A percentile compares a stretch with the other conserved stretches of the same genome.
phyloP scores from a whole-genome alignment of 1,140 invertebrate genomes.

The Heliconius melpomene region DNA sequence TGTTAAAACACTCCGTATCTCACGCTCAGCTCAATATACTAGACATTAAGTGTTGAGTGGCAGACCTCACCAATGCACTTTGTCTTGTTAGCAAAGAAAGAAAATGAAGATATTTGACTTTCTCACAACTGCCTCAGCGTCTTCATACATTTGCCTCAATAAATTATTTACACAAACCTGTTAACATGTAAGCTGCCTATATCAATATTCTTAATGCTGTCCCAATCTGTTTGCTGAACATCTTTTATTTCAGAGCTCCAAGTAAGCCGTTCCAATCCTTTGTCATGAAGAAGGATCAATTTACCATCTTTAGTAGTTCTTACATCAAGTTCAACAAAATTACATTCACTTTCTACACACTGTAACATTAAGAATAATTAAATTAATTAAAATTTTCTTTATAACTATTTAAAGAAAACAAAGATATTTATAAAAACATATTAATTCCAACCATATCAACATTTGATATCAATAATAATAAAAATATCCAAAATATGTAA shows the following conservation, averaged over 20 bases:
- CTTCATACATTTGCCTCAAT: too few relatives aligned
- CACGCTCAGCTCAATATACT: too few relatives aligned
- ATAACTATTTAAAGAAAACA: not conserved
- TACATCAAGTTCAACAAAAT: constrained; percentile 89
- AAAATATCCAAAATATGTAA: too few relatives aligned
- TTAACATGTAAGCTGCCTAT: constrained; percentile 85
- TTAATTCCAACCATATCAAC: too few relatives aligned
- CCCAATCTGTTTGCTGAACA: constrained; percentile 81
- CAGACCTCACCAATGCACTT: too few relatives aligned
- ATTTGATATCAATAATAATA: too few relatives aligned
- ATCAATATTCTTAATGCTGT: constrained; percentile 83
- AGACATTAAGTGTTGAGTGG: too few relatives aligned
- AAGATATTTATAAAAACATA: not conserved
- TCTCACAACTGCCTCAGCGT: too few relatives aligned
- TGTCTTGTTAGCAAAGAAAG: too few relatives aligned
- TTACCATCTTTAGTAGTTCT: constrained; percentile 86
- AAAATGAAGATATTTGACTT: too few relatives aligned
- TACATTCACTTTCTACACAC: constrained; percentile 85
- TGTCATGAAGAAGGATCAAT: constrained; percentile 89
- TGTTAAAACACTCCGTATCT: too few relatives aligned
- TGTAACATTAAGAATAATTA: constrained; percentile 56
- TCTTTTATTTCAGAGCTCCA: constrained; percentile 82
- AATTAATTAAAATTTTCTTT: not conserved
- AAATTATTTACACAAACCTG: constrained; percentile 66
- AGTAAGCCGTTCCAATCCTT: constrained; percentile 84